Evolutionary conservation across 2,888 invertebrate genomes (phyloP).

Genomic region (Platyscelio sp.): DNA sequence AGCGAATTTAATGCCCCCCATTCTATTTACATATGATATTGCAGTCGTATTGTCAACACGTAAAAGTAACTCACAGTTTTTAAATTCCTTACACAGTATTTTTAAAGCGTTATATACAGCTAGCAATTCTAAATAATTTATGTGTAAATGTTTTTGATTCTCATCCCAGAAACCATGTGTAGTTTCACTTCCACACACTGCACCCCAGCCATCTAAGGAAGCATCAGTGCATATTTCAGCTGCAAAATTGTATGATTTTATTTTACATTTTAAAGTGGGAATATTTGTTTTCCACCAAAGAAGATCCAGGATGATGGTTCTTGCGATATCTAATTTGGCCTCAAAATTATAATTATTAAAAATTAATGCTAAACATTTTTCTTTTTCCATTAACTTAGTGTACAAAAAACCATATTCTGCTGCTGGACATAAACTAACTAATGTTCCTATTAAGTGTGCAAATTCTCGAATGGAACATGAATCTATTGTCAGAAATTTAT

Average conservation of each 20-base stretch:
- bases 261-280: not conserved
- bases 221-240: constrained; percentile 39
- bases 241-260: constrained; percentile 11
- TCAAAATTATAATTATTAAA: constrained; percentile 22
- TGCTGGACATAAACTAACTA: constrained; percentile 37
- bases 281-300: constrained; percentile 33
- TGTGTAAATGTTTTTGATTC: not conserved
- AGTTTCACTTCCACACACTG: not conserved
- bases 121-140: constrained; percentile 1
- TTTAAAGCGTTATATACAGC: not conserved
- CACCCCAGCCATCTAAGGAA: constrained; percentile 31
- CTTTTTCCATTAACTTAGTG: constrained; percentile 8
- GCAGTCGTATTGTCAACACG: constrained; percentile 68
- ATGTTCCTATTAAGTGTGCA: constrained; percentile 22
- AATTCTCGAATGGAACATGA: constrained; percentile 30
- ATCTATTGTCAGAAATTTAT: too few species aligned
- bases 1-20: constrained; percentile 63
- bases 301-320: constrained; percentile 27
- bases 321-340: too few species aligned
- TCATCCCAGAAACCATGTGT: not conserved
- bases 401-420: constrained; percentile 33
- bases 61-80: constrained; percentile 51
- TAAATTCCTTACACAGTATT: not conserved
- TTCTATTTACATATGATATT: constrained; percentile 63
- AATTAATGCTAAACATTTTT: constrained; percentile 20